Percentiles rank a stretch among this genome's conserved stretches.
These are phyloP conservation scores for Myathropa florea DNA, from an alignment of 2,888 invertebrate species.

Conservation along the genomic window DNA sequence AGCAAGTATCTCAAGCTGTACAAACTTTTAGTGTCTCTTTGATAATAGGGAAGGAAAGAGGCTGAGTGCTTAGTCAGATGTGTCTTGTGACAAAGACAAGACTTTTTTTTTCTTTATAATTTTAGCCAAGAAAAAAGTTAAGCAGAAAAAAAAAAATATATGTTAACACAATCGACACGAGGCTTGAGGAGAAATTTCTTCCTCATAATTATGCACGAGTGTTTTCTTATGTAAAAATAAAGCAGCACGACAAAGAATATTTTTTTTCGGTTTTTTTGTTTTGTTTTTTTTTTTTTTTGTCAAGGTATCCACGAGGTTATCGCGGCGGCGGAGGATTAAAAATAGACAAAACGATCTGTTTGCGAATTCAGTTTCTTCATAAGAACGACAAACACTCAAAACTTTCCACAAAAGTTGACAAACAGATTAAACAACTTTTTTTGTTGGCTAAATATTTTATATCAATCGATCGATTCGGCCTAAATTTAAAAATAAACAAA, in stretches of 20 bases:
- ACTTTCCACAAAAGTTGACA: neutral
- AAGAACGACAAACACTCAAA: neutral
- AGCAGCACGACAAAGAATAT: neutral
- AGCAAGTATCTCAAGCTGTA: neutral
- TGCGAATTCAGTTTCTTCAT: neutral
- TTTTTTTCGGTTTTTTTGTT: neutral
- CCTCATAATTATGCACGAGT: neutral
- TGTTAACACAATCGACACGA: neutral
- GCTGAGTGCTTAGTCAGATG: neutral
- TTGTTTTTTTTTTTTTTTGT: neutral
- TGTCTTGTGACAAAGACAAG: constrained; percentile 11
- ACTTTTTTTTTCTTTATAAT: neutral
- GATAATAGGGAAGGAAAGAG: neutral
- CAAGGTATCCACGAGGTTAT: constrained; percentile 26
- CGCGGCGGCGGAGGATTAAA: neutral
- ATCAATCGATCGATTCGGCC: neutral
- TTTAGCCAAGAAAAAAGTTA: neutral
- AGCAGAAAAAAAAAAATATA: neutral
- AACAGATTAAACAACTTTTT: neutral
- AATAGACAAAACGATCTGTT: neutral
- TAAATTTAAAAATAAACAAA: constrained; percentile 3
- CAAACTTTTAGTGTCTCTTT: neutral
- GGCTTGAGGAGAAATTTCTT: constrained; percentile 9
- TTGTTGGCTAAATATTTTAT: neutral
- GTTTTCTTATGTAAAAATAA: constrained; percentile 4